These are phyloP conservation scores for Tetramorium bicarinatum DNA, from an alignment of 2,888 invertebrate species.

Conservation along the genomic window DNA sequence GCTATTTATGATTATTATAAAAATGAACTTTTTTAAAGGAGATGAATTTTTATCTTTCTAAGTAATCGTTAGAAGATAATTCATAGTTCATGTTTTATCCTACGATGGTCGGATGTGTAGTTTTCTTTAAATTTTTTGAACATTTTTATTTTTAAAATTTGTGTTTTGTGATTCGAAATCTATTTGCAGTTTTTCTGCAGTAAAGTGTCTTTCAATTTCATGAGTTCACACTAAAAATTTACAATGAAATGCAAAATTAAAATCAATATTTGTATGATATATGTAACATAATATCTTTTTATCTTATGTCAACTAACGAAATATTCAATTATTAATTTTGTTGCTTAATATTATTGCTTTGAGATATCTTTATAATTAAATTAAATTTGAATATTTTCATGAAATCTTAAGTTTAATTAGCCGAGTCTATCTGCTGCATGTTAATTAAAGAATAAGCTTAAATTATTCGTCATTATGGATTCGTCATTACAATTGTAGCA, in stretches of 20 bases:
- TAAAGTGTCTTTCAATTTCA: not conserved
- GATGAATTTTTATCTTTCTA: not conserved
- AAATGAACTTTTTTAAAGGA: not conserved
- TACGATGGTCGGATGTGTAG: not conserved
- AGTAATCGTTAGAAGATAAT: constrained; percentile 28
- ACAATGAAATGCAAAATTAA: not conserved
- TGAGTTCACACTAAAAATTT: not conserved
- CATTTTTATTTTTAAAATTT: not conserved
- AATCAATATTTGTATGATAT: constrained; percentile 10
- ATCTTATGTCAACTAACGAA: constrained; percentile 34
- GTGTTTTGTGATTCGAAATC: not conserved
- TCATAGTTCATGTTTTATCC: constrained; percentile 4
- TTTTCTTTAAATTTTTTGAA: not conserved
- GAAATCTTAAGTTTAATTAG: not conserved
- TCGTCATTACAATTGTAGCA: not conserved
- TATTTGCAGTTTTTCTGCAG: not conserved
- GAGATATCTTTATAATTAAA: not conserved
- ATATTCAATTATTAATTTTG: not conserved
- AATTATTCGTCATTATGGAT: not conserved
- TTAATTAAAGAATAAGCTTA: constrained; percentile 6
- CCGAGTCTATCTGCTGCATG: not conserved
- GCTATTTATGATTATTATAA: not conserved
- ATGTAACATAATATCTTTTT: not conserved
- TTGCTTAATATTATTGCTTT: not conserved
- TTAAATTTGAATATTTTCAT: not conserved